These are phyloP conservation scores for Pseudopodoces humilis DNA, from an alignment of 2,113 vertebrate species.

Conservation along the genomic window DNA sequence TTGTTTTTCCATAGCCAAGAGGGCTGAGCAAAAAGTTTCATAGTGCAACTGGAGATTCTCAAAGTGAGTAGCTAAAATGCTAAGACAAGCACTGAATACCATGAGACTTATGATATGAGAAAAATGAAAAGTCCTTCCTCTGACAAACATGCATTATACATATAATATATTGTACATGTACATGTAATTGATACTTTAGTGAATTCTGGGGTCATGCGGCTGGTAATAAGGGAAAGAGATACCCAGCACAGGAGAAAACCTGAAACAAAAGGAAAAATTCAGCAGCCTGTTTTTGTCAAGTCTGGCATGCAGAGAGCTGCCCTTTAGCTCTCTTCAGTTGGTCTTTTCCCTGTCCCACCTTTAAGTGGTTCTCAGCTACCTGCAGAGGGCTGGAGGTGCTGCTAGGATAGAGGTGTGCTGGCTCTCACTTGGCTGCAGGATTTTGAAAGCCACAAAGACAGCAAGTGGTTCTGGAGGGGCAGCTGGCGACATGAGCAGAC, in stretches of 20 bases:
- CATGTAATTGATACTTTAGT: neutral
- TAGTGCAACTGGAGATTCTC: neutral
- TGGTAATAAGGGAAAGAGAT: neutral
- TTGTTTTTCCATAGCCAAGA: neutral
- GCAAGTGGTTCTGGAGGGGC: neutral
- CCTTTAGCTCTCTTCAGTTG: neutral
- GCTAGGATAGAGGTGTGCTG: neutral
- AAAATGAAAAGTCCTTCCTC: neutral
- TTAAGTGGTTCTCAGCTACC: neutral
- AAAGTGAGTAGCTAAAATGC: neutral
- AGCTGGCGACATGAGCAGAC: neutral
- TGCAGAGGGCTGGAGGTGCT: neutral
- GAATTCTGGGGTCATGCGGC: neutral
- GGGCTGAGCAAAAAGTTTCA: neutral
- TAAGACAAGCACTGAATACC: neutral
- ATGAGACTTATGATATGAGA: neutral
- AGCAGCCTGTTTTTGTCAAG: neutral
- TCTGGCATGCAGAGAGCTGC: neutral
- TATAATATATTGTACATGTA: neutral
- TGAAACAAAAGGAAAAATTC: neutral
- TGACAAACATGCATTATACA: neutral
- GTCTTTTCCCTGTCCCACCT: neutral
- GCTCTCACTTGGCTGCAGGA: neutral
- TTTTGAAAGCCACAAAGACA: neutral
- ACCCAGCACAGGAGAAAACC: neutral